These are phyloP conservation scores for Ennomos quercinarius DNA, from an alignment of 2,888 invertebrate species.

Conservation along the genomic window DNA sequence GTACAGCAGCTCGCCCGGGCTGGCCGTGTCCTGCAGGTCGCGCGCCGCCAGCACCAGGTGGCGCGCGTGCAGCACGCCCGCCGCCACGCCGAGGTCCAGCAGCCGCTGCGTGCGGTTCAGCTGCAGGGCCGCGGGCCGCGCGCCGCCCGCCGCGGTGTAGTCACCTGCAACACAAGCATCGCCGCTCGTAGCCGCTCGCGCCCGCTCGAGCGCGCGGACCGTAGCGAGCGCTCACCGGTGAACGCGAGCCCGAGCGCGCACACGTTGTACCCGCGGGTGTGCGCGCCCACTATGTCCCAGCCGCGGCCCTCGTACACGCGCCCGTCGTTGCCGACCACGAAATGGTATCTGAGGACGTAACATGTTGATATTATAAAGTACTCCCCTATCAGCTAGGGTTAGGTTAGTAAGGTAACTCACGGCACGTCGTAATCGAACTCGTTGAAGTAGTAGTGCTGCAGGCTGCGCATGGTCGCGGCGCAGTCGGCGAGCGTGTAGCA, in stretches of 20 bases:
- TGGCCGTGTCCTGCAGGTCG: conserved; percentile 55
- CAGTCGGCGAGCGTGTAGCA: conserved; percentile 62
- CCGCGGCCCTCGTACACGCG: conserved; percentile 86
- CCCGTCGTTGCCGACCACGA: conserved; percentile 87
- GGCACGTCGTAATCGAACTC: conserved; percentile 41
- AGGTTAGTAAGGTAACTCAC: conserved; percentile 40
- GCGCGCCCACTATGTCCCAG: conserved; percentile 85
- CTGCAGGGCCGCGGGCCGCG: conserved; percentile 59
- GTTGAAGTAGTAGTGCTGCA: conserved; percentile 57
- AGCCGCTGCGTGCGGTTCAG: conserved; percentile 54
- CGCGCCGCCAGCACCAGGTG: conserved; percentile 64
- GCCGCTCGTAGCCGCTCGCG: neutral
- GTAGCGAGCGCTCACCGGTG: conserved; percentile 55
- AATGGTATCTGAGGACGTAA: conserved; percentile 75
- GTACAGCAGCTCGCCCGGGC: conserved; percentile 68
- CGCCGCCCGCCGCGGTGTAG: conserved; percentile 63
- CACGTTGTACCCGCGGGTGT: conserved; percentile 68
- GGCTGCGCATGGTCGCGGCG: conserved; percentile 61
- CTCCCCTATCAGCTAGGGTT: too few relatives aligned
- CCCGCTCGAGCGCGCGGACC: neutral
- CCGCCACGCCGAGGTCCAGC: conserved; percentile 58
- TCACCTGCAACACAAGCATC: conserved; percentile 59
- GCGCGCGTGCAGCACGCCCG: conserved; percentile 57
- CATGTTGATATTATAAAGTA: too few relatives aligned
- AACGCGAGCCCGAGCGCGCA: conserved; percentile 75